Base-by-base conservation (phyloP, 2,888 invertebrate genomes). In the Cheilosia urbana region DNA sequence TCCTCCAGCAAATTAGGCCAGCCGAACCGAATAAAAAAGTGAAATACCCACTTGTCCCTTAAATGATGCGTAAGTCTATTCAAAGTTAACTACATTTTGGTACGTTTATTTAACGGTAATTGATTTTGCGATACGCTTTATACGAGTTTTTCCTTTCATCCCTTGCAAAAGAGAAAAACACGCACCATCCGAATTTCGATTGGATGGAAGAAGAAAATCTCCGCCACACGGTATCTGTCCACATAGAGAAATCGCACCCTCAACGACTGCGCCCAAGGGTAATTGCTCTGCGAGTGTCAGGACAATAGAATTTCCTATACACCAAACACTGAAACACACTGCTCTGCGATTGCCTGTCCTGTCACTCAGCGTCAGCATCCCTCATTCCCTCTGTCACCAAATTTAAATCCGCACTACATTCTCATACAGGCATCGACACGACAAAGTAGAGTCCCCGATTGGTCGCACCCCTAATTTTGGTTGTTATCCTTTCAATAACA, bases 61-160 rank as follows among this genome's bases (percentile, higher is more conserved):
- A 87, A 88, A 88, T 88, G 88, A 88, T 87, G 88, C 88, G 88
- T 87, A 87, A 88, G 87, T 87, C 88, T 75, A 88, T 88, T 76
- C 87, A 82, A 24, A 75, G 65, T 83, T 81, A 82, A 84, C 83
- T 84, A 80, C 69, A 78, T 85, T 87, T 72, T 60, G 57, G 65
- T 66, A 71, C 63, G 83, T 85, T 83, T 83, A 76, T 79, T 83
- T 83, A 83, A 83, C 87, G 79, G 82, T 87, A 83, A 87, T 83
- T 87, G 83, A 87, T 83, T 79, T 87, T 87, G 55, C 71, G 79
- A 79, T 87, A 83, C 79, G 37, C 37, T 34, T 75, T 80, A 58
- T 37, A 37, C 13, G 37, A n/a, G 45, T 45, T 15, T 62, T 45
- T 62, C 65, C 42, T 47, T 62, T 66, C 79, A 75, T 63, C 47